Conservation (phyloP, 2,113 vertebrate species). For the Vidua chalybeata region DNA sequence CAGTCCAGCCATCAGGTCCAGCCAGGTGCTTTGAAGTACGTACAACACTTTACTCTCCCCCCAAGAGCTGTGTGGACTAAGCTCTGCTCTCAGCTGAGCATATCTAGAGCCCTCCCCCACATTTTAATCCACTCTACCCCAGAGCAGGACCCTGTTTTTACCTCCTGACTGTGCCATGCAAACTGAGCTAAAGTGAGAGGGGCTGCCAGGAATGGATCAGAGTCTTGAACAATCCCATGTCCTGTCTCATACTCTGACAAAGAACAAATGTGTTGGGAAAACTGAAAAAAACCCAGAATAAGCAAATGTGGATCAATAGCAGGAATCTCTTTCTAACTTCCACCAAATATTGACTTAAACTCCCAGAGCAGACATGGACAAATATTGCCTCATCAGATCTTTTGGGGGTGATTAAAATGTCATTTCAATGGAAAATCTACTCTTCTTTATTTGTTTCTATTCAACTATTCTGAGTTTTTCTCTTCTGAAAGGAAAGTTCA, state of each 20-base stretch:
- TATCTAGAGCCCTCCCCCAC: neutral
- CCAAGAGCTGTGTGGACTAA: neutral
- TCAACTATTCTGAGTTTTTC: neutral
- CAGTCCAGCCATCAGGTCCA: neutral
- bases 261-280: neutral
- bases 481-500: neutral
- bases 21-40: neutral
- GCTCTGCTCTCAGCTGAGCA: neutral
- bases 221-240: neutral
- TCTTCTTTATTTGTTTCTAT: neutral
- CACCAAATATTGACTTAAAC: constrained; percentile 55
- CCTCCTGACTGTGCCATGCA: neutral
- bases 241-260: neutral
- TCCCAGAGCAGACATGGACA: constrained; percentile 21
- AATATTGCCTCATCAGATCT: constrained; percentile 52
- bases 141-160: neutral
- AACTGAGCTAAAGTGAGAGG: neutral
- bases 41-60: neutral
- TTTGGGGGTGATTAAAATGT: neutral
- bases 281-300: constrained; percentile 7
- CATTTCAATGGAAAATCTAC: neutral
- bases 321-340: constrained; percentile 23
- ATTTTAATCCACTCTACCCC: neutral
- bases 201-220: neutral
- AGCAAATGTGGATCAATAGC: constrained; percentile 9